Base-by-base conservation (phyloP, 1,140 invertebrate species). In the Hetaerina americana region DNA sequence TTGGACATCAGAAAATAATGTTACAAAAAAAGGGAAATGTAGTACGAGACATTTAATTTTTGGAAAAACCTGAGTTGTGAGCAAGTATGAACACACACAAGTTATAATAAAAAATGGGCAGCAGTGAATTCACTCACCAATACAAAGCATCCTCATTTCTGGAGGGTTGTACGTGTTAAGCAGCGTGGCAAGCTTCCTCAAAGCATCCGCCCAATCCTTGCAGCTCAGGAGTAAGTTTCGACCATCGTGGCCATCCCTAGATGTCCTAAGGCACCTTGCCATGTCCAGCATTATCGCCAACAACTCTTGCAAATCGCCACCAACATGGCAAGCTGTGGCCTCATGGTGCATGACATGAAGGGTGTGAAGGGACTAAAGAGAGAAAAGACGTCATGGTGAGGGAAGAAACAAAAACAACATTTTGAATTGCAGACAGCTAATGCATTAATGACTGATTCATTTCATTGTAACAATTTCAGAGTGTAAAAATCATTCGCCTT, bases 271-370 rank as follows among this genome's bases (percentile, higher is more conserved):
- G 72, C 89, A 88, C 70, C 89, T 86, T 18, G 91, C 85, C 3
- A 93, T 80, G 73, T 91, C 88, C 2, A 88, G 82, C 26, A 92
- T 86, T 76, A 96, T 89, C 0, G 89, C 86, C 68, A 96, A 83
- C 10, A 96, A 84, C 72, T 95, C 92, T 12, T 92, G 86, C 31
- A 96, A 82, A 78, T 96, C 94, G 0, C 88, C 88, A 5, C 89
- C 89, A 18, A 95, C 87, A 79, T 93, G 92, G 77, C 93, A 95
- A 0, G 92, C 92, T 5, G 92, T 94, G 18, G 94, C 93, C 80
- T 97, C 94, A 77, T 96, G 93, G 78, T 95, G 92, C 91, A 96
- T 95, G 75, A 93, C 90, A 83, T 96, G 93, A 71, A 96, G 81
- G 74, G 93, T 95, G 80, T 92, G 90, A 77, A 96, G 88, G 22